Evolutionary conservation across 2,888 invertebrate genomes (phyloP), one percentile per base, ranked within the genome.

Genomic region (Gastracanthus pulcherrimus): DNA sequence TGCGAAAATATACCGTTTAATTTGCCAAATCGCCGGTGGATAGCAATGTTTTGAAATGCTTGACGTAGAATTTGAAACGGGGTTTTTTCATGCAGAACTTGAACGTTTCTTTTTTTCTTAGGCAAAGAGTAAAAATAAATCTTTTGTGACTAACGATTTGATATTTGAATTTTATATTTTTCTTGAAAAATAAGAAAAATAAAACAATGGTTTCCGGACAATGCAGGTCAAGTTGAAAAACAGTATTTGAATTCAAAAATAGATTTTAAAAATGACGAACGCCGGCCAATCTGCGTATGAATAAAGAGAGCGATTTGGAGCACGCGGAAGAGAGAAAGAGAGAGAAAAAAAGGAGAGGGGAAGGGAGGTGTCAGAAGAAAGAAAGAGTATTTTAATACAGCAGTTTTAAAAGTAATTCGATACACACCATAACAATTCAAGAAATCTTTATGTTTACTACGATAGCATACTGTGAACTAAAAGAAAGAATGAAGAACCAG

Each of bases 281-380:
- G 7, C 36, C 16, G 9, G 45, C 34, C 71, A 72, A 13, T 71
- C 60, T 72, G 60, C 34, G 48, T 64, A 64, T 36, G 62, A 75
- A 75, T 75, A 64, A 48, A 62, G 64, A 74, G 48, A 64, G 29
- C 66, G 51, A 75, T 75, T 51, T 51, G 19, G 51, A 66, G 64
- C 51, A 75, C 72, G 74, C 41, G 62, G 75, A 64, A 75, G 60
- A 64, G 36, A 31, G 19, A 48, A 13, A n/a, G 26, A n/a, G 38
- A 19, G 38, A 45, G 34, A 48, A 71, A 16, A 26, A 23, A 26
- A 19, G 34, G 29, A n/a, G 38, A 36, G 7, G 19, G 23, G 16
- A 23, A 26, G n/a, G 34, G 29, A n/a, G 38, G 34, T 11, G 19
- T 13, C 4, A 19, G 69, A 51, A 19, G 16, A 41, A 34, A 6